Evolutionary conservation across 2,888 invertebrate species (phyloP), one percentile per base, ranked within the genome.

Genomic region (Athalia circularis): DNA sequence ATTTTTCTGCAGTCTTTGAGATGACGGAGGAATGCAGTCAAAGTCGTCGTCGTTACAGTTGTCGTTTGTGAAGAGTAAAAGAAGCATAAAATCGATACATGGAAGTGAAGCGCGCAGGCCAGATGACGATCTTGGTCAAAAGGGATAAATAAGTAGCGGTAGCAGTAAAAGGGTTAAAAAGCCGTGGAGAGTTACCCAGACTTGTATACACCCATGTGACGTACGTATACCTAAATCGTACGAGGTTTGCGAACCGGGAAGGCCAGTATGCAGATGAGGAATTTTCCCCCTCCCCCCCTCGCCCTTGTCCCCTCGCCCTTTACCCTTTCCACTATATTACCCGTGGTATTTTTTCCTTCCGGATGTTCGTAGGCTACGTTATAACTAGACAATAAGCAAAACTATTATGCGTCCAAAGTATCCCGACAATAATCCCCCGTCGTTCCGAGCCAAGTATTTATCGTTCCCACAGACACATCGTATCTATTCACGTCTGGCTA

Each of bases 251-350:
- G 15, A 5, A 72, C 59, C 48, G 50, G 29, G 59, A 62, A 62
- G 45, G 29, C 62, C 62, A 50, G 75, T 75, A 50, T 75, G 62
- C 75, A 75, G 47, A 48, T 75, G 62, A 75, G 61, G 13, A 7
- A 9, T 9, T n/a, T 57, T n/a, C 54, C 57, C 70, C n/a, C n/a
- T n/a, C n/a, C 45, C n/a, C n/a, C n/a, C n/a, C n/a, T n/a, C n/a
- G n/a, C n/a, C n/a, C n/a, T n/a, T n/a, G n/a, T 15, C n/a, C 29
- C 29, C 29, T 29, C 29, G 29, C 29, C 8, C 48, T n/a, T 65
- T 65, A 29, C 29, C 11, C 67, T 11, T 68, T 68, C 52, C 47
- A 45, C 70, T 15, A 29, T 15, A 5, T 54, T 54, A 11, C 54
- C 54, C 54, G 5, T 54, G 54, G 9, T 13, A 11, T 29, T 50